Evolutionary conservation across 2,888 invertebrate genomes (phyloP).

Genomic region (Lagria hirta): DNA sequence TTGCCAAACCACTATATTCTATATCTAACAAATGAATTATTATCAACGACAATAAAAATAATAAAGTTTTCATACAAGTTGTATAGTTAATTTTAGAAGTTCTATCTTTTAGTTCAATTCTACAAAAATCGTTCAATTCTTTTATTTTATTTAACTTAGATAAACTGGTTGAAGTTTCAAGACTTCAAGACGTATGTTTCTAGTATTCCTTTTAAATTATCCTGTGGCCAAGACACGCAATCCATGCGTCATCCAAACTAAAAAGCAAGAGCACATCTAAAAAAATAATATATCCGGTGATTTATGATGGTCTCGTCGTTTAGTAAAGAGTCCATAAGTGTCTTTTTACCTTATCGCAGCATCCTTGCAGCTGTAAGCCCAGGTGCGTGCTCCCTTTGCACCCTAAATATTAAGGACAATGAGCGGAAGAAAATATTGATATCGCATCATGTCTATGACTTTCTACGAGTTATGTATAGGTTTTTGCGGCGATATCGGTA

Average conservation of each 20-base stretch:
- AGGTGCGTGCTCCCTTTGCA: slow-evolving; percentile 53
- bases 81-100: no score
- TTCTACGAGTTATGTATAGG: slow-evolving; percentile 9
- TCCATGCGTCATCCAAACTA: slow-evolving; percentile 40
- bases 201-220: no score
- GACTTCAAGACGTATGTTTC: no score
- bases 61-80: no score
- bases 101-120: no score
- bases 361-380: slow-evolving; percentile 55
- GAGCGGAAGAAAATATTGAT: slow-evolving; percentile 50
- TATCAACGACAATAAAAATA: no score
- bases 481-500: slow-evolving; percentile 17
- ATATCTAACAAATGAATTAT: no score
- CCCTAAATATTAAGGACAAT: slow-evolving; percentile 50
- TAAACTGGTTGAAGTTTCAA: no score
- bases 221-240: slow-evolving; percentile 38
- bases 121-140: no score
- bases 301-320: slow-evolving; percentile 40
- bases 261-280: slow-evolving; percentile 31
- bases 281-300: slow-evolving; percentile 41
- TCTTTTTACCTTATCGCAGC: slow-evolving; percentile 48
- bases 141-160: no score
- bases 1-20: no score
- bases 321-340: slow-evolving; percentile 39
- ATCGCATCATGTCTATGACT: no score